Evolutionary conservation across 92 coral and sea anemone species (phyloP), one percentile per base, ranked within the genome.

Genomic region (Zoanthus solanderi): DNA sequence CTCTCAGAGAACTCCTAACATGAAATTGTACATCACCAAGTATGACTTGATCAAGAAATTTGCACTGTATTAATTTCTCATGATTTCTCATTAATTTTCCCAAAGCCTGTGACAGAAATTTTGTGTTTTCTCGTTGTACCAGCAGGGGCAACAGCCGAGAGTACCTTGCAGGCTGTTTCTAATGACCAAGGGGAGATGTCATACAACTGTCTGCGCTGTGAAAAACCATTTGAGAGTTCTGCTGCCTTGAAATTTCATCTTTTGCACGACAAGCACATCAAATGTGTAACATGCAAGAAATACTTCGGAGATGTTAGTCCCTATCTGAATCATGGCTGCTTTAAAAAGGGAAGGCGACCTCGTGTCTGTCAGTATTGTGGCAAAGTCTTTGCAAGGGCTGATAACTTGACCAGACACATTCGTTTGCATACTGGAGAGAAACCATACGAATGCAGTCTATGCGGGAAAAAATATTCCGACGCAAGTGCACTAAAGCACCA

Each of bases 251-350:
- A 74, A 28, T 45, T 15, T 7, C 78, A 74, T 74, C 15, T 15
- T 47, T 46, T 74, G 18, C 9, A 74, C 23, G 30, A 74, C 50
- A 74, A 46, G 78, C 78, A 74, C 78, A 42, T 74, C 50, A 42
- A 47, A 9, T 74, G 78, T 18, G 29, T 15, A 6, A 74, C n/a
- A 28, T 74, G 76, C 15, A n/a, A 11, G 18, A 72, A 72, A 72
- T 12, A 9, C 5, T 72, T 37, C 37, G 47, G 7, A 72, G 23
- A 32, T 72, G 45, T 72, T 44, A 72, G 45, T 37, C 42, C 18
- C 32, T 72, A 72, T 15, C 7, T 72, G 48, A 37, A 72, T 4
- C 76, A 72, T 72, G 15, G 47, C 13, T 72, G 76, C 28, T 72
- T 72, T 44, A 28, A 32, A 18, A 72, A 44, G 2, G 52, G 18